These are phyloP conservation scores for Drosophila grimshawi DNA, from an alignment of 1,140 invertebrate species.

Conservation along the genomic window DNA sequence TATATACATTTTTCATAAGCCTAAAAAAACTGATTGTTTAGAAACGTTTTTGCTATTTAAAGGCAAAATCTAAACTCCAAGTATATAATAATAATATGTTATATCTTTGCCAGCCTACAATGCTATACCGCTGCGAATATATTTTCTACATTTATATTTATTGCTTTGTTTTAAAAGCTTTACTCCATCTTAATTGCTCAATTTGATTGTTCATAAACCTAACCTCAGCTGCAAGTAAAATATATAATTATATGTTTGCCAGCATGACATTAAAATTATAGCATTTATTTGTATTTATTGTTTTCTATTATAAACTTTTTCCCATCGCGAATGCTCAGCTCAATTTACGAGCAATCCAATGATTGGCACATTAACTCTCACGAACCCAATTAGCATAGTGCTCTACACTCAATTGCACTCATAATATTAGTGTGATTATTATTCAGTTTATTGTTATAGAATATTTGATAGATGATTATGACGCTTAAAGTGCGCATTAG, in stretches of 20 bases:
- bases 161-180: too few relatives aligned
- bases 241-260: neutral
- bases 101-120: too few relatives aligned
- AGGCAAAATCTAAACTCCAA: too few relatives aligned
- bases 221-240: neutral
- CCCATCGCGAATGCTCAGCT: constrained; percentile 42
- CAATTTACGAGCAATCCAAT: constrained; percentile 29
- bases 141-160: too few relatives aligned
- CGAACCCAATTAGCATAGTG: constrained; percentile 34
- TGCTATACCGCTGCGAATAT: too few relatives aligned
- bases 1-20: too few relatives aligned
- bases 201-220: neutral
- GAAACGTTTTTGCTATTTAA: too few relatives aligned
- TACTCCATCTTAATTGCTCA: neutral
- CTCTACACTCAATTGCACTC: constrained; percentile 19
- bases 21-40: too few relatives aligned
- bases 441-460: constrained; percentile 14
- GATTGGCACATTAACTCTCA: constrained; percentile 29
- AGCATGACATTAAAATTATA: neutral
- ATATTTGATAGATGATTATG: constrained; percentile 23
- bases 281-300: constrained; percentile 16
- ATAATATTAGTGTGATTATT: constrained; percentile 22
- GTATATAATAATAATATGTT: too few relatives aligned
- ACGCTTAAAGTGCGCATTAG: constrained; percentile 41
- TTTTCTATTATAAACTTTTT: constrained; percentile 15